These are phyloP conservation scores for Penaeus indicus DNA, from an alignment of 1,140 invertebrate species.

Conservation along the genomic window DNA sequence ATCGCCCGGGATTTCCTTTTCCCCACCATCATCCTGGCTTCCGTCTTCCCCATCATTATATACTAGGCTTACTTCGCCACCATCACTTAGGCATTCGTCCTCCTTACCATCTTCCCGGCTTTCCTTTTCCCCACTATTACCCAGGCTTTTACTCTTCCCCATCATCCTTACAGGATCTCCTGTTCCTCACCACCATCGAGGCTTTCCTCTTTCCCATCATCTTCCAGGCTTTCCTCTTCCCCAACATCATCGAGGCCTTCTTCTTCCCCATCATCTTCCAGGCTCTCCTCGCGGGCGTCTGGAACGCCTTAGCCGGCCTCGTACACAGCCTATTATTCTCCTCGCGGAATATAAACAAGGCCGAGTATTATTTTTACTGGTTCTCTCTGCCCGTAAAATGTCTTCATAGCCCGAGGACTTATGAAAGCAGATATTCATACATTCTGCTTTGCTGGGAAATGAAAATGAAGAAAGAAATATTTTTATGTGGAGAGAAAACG, in stretches of 20 bases:
- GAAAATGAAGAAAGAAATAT: constrained; percentile 59
- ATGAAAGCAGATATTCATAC: constrained; percentile 60
- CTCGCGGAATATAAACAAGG: constrained; percentile 54
- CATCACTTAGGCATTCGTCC: neutral
- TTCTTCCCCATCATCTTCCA: constrained; percentile 24
- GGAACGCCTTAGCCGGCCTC: constrained; percentile 9
- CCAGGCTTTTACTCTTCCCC: neutral
- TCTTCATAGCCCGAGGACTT: constrained; percentile 50
- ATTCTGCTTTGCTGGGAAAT: constrained; percentile 50
- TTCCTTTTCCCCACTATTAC: neutral
- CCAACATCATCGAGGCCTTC: neutral
- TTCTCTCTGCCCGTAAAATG: constrained; percentile 54
- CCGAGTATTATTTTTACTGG: constrained; percentile 59
- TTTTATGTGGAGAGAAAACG: constrained; percentile 53
- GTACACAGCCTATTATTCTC: constrained; percentile 52
- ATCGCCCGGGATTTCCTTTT: neutral
- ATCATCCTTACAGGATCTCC: neutral
- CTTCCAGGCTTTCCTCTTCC: neutral
- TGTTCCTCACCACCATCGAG: neutral
- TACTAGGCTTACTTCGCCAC: too few species aligned
- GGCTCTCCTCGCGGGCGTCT: too few species aligned
- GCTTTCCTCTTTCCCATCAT: neutral
- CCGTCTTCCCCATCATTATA: too few species aligned
- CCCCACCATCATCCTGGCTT: too few species aligned
- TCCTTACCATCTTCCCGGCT: neutral